phyloP scores from a whole-genome alignment of 2,888 invertebrate species.

The Drosophila cracens region DNA sequence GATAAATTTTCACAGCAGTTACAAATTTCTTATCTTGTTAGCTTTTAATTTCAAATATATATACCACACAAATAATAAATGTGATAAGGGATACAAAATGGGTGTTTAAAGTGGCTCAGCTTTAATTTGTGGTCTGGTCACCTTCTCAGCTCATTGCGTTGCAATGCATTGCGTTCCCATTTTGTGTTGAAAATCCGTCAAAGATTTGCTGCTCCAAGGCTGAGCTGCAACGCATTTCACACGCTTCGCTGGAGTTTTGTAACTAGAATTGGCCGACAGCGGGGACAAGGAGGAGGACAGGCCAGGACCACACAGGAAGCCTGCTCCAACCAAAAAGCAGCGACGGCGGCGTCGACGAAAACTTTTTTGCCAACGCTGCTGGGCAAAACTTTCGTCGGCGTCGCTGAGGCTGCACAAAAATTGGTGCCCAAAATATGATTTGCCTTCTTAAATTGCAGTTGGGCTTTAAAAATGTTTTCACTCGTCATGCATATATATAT shows the following conservation, averaged over 20 bases:
- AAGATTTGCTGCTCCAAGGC: conserved; percentile 59
- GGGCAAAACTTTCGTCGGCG: conserved; percentile 64
- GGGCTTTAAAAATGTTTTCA: conserved; percentile 62
- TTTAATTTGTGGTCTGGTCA: conserved; percentile 45
- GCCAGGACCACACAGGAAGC: conserved; percentile 49
- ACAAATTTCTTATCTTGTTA: not conserved
- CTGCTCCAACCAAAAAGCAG: conserved; percentile 33
- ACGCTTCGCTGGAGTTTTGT: conserved; percentile 79
- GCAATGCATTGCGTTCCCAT: conserved; percentile 36
- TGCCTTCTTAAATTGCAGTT: conserved; percentile 57
- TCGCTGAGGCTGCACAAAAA: conserved; percentile 76
- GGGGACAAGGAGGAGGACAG: conserved; percentile 21
- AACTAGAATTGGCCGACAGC: conserved; percentile 74
- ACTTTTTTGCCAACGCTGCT: conserved; percentile 70
- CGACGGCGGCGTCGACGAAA: conserved; percentile 36
- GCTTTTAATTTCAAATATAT: conserved; percentile 13
- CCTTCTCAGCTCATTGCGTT: conserved; percentile 37
- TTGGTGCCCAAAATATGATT: conserved; percentile 70
- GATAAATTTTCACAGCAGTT: not conserved
- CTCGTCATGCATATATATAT: conserved; percentile 17
- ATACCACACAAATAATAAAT: conserved; percentile 21
- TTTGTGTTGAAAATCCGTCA: conserved; percentile 63
- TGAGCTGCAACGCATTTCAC: conserved; percentile 75
- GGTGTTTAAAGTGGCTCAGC: conserved; percentile 30
- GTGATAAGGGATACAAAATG: conserved; percentile 9